A percentile compares a stretch with the other conserved stretches of the same genome.
phyloP scores from a whole-genome alignment of 2,888 invertebrate genomes.

The Diabrotica balteata region DNA sequence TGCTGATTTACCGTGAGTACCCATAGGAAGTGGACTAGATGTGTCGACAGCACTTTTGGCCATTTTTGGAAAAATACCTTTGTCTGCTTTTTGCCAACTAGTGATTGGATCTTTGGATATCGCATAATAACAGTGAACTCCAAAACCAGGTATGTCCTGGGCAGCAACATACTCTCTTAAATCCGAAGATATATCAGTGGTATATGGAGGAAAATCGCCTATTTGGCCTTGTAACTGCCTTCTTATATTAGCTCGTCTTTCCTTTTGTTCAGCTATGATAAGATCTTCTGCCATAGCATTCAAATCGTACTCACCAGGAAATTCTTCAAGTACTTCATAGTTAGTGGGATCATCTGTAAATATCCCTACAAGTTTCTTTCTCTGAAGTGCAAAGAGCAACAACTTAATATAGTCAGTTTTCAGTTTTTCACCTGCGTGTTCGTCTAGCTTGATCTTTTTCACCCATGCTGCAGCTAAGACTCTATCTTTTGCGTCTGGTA shows the following conservation, averaged over 20 bases:
- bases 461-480: slow-evolving; percentile 60
- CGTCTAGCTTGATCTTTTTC: slow-evolving; percentile 54
- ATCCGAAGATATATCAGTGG: slow-evolving; percentile 58
- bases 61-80: slow-evolving; percentile 53
- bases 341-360: slow-evolving; percentile 57
- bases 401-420: slow-evolving; percentile 60
- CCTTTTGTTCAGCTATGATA: slow-evolving; percentile 49
- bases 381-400: slow-evolving; percentile 59
- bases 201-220: slow-evolving; percentile 53
- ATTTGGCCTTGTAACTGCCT: slow-evolving; percentile 45
- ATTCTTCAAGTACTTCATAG: slow-evolving; percentile 50
- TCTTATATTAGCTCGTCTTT: slow-evolving; percentile 39
- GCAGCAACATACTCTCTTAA: slow-evolving; percentile 60
- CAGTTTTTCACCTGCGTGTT: slow-evolving; percentile 49
- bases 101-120: slow-evolving; percentile 59
- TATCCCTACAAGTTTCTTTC: slow-evolving; percentile 56
- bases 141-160: slow-evolving; percentile 62
- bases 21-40: slow-evolving; percentile 28
- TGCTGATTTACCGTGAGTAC: slow-evolving; percentile 16
- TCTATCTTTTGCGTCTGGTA: slow-evolving; percentile 59
- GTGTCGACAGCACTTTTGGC: slow-evolving; percentile 42
- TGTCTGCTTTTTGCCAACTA: slow-evolving; percentile 57
- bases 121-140: slow-evolving; percentile 63
- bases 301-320: slow-evolving; percentile 49
- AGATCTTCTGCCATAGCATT: slow-evolving; percentile 55